Base-by-base conservation (phyloP, 2,888 invertebrate genomes). In the Barypeithes pellucidus region DNA sequence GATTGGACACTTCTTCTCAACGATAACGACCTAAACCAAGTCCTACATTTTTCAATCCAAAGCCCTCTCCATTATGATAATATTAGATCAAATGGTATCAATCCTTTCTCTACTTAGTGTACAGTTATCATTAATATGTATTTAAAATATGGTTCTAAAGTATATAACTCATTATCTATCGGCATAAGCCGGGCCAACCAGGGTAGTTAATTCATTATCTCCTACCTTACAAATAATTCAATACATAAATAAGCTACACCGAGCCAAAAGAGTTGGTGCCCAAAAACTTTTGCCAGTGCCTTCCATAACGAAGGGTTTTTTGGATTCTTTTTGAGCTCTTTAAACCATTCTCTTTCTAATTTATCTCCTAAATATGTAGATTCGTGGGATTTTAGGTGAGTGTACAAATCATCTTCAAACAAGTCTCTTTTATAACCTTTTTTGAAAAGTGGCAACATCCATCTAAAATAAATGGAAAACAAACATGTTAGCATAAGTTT, bases 341-440 rank as follows among this genome's bases (percentile, higher is more conserved):
- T 60, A 11, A 75, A 61, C 84, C 84, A 84, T 14, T 78, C 80
- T 18, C 62, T 66, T 79, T 87, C 84, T 16, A 89, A 78, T 63
- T 78, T 81, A 68, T 86, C 81, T 12, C 88, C 88, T 20, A 89
- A 79, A 18, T 59, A 43, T 14, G 69, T 81, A 0, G 88, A 88
- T 61, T 83, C 82, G 77, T 89, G 88, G 43, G 84, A 84, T 65
- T 83, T 81, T 2, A 88, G 81, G 9, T 86, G 84, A 73, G 84
- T 83, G 76, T 86, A 88, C 16, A 89, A 81, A 80, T 89, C 89
- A 45, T 86, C 83, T 65, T 87, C 85, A 54, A 84, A 85, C 50
- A 89, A 79, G 69, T 88, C 88, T 60, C 84, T 84, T 75, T 82
- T 86, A 45, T 82, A 81, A 1, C 89, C 89, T 78, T 86, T 85